Conservation (phyloP, 2,113 vertebrate genomes). For the Triplophysa tibetana region DNA sequence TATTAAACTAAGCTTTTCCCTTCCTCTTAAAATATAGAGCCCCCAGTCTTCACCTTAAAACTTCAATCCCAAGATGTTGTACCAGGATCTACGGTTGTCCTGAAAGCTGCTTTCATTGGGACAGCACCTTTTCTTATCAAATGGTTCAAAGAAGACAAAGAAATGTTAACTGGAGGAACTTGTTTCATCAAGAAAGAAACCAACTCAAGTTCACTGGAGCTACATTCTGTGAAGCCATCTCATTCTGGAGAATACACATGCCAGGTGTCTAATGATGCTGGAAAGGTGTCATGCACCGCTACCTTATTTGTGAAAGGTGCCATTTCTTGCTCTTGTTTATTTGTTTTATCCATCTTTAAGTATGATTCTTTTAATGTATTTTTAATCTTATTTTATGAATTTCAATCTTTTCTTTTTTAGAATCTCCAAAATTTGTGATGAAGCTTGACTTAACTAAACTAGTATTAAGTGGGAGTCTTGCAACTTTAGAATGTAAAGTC, state of each 20-base stretch:
- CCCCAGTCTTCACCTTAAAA: constrained; percentile 84
- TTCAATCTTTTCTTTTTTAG: constrained; percentile 77
- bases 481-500: constrained; percentile 85
- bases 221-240: constrained; percentile 85
- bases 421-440: constrained; percentile 86
- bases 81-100: constrained; percentile 83
- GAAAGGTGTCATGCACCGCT: constrained; percentile 83
- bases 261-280: constrained; percentile 89
- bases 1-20: constrained; percentile 52
- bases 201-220: constrained; percentile 85
- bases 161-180: constrained; percentile 84
- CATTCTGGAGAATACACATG: constrained; percentile 90
- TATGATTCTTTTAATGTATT: constrained; percentile 24
- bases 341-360: constrained; percentile 30
- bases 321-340: constrained; percentile 60
- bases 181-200: constrained; percentile 93
- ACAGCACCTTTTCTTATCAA: constrained; percentile 84
- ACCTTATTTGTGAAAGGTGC: constrained; percentile 97
- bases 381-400: background rate
- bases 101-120: constrained; percentile 86
- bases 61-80: constrained; percentile 84
- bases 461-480: constrained; percentile 78
- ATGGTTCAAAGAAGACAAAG: constrained; percentile 90
- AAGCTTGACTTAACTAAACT: constrained; percentile 85
- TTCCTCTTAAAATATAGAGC: constrained; percentile 80